A percentile compares a stretch with the other conserved stretches of the same genome.
These are phyloP conservation scores for Steinernema hermaphroditum DNA, from an alignment of 2,888 invertebrate species.

Conservation along the genomic window DNA sequence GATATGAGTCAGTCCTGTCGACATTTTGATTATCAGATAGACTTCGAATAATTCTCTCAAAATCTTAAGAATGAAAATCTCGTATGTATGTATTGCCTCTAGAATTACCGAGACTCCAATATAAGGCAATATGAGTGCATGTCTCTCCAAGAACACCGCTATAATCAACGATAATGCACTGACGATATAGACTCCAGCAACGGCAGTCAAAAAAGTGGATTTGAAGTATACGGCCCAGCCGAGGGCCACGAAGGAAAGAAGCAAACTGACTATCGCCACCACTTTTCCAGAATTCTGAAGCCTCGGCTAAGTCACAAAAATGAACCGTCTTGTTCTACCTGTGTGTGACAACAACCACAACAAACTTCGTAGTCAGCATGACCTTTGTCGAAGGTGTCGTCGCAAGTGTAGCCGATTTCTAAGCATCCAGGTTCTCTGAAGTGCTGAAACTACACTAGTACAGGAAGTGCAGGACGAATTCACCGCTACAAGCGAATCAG, in stretches of 20 bases:
- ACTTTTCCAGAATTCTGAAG: conserved; percentile 4
- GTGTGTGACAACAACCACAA: conserved; percentile 3
- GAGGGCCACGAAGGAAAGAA: background rate
- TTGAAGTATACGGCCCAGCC: background rate
- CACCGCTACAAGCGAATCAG: no score
- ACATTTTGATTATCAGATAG: background rate
- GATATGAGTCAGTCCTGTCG: background rate
- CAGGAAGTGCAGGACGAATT: no score
- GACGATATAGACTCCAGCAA: background rate
- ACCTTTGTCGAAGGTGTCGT: conserved; percentile 8
- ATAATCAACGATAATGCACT: background rate
- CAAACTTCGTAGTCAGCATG: conserved; percentile 27
- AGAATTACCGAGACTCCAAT: conserved; percentile 9
- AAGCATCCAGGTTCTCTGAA: conserved; percentile 9
- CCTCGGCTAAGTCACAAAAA: no score
- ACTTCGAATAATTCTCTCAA: background rate
- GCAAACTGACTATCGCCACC: background rate
- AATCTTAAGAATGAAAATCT: background rate
- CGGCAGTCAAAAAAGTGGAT: background rate
- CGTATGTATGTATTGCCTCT: no score
- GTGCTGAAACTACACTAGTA: background rate
- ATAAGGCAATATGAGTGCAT: background rate
- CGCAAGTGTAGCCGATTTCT: conserved; percentile 12
- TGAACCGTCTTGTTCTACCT: no score
- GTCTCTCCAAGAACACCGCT: conserved; percentile 10